Conservation (phyloP, 2,113 vertebrate species). For the Stercorarius parasiticus region DNA sequence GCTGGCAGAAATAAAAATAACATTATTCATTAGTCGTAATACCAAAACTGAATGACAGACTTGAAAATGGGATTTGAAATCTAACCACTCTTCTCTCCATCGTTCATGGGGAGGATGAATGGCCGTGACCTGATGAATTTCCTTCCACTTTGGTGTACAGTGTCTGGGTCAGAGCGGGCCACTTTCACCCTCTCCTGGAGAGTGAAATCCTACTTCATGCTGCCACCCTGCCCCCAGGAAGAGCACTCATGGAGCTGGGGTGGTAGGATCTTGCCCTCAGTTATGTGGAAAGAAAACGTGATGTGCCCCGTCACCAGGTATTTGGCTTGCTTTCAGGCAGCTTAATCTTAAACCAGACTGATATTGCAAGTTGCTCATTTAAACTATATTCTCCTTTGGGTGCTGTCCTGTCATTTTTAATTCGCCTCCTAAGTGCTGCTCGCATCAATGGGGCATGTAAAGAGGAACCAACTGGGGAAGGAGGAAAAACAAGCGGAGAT, state of each 20-base stretch:
- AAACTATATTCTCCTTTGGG: conserved; percentile 38
- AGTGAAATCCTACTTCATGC: neutral
- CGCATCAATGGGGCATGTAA: neutral
- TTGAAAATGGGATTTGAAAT: neutral
- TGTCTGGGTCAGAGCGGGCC: neutral
- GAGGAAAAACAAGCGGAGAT: neutral
- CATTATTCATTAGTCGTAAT: neutral
- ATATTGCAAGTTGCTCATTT: conserved; percentile 30
- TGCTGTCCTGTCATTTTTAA: conserved; percentile 36
- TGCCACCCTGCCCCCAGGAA: neutral
- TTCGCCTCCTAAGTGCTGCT: neutral
- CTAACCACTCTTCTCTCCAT: neutral
- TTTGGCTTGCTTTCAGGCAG: neutral
- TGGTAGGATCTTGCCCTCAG: neutral
- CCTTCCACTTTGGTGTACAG: neutral
- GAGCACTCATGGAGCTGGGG: neutral
- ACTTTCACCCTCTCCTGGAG: neutral
- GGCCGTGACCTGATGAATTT: accelerated
- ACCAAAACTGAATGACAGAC: neutral
- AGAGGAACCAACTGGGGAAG: neutral
- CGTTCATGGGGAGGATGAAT: neutral
- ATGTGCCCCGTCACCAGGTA: neutral
- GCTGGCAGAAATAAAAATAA: neutral
- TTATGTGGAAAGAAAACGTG: neutral
- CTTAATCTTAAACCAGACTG: neutral